Evolutionary conservation across 2,888 invertebrate species (phyloP).

Genomic region (Melikaiella ostensackeni): DNA sequence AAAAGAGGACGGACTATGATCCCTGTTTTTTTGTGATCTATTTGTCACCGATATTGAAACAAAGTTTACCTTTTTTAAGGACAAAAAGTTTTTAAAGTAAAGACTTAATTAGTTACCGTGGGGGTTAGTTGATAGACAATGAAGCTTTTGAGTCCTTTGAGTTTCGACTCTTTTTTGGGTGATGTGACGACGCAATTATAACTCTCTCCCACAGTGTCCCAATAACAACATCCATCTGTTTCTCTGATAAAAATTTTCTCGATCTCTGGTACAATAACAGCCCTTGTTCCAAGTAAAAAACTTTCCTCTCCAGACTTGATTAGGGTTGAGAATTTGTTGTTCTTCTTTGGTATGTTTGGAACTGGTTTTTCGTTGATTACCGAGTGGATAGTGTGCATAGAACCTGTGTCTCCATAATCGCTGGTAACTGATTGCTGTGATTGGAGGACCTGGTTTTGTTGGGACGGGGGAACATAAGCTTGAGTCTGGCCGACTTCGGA

Average conservation of each 20-base stretch:
- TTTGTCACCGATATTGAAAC: too few species aligned
- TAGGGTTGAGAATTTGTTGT: slow-evolving; percentile 90
- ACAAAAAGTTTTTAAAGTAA: too few species aligned
- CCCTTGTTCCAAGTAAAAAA: slow-evolving; percentile 89
- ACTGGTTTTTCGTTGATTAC: slow-evolving; percentile 80
- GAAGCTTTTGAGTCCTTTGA: slow-evolving; percentile 98
- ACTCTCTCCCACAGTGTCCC: slow-evolving; percentile 86
- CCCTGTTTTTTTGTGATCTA: too few species aligned
- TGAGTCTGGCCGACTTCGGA: slow-evolving; percentile 85
- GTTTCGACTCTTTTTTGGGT: slow-evolving; percentile 97
- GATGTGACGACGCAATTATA: slow-evolving; percentile 94
- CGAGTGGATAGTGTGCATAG: slow-evolving; percentile 80
- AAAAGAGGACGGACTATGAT: too few species aligned
- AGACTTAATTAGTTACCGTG: slow-evolving; percentile 80
- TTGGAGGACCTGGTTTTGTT: slow-evolving; percentile 71
- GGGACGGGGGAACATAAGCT: slow-evolving; percentile 73
- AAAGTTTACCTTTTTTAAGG: too few species aligned
- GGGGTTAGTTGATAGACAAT: slow-evolving; percentile 98
- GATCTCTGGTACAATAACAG: slow-evolving; percentile 83
- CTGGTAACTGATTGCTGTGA: slow-evolving; percentile 63
- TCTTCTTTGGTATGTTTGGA: slow-evolving; percentile 82
- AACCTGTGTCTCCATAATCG: slow-evolving; percentile 75
- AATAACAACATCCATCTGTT: slow-evolving; percentile 84
- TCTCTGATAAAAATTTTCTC: slow-evolving; percentile 87
- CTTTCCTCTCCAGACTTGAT: slow-evolving; percentile 94